Percentiles rank a stretch among this genome's conserved stretches.
Evolutionary conservation across 2,888 invertebrate species (phyloP).

Genomic region (Muscina levida): DNA sequence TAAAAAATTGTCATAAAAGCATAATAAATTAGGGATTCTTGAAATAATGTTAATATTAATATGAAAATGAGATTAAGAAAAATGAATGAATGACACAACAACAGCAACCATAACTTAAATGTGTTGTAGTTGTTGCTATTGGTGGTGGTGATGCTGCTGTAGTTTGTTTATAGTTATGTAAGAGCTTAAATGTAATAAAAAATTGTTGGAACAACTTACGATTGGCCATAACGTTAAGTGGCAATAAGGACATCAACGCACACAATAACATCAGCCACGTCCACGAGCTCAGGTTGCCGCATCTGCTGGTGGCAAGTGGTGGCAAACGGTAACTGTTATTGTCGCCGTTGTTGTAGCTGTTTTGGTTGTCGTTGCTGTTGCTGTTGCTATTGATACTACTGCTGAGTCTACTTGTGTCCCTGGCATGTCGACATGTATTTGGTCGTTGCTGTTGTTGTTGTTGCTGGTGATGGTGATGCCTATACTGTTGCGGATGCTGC

Average conservation of each 20-base stretch:
- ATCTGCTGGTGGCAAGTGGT: background rate
- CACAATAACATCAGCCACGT: constrained; percentile 44
- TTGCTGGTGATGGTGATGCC: constrained; percentile 29
- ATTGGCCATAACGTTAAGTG: constrained; percentile 61
- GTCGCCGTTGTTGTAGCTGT: background rate
- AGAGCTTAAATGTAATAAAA: background rate
- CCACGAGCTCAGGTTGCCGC: constrained; percentile 29
- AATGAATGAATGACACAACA: too few relatives aligned
- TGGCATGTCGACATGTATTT: background rate
- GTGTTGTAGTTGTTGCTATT: too few relatives aligned
- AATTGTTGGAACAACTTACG: constrained; percentile 56
- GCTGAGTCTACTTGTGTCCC: background rate
- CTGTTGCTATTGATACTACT: constrained; percentile 12
- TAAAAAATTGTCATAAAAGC: too few relatives aligned
- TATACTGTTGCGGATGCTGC: constrained; percentile 39
- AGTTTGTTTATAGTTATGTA: background rate
- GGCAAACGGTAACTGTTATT: background rate
- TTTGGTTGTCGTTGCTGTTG: constrained; percentile 6
- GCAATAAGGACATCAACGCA: constrained; percentile 51
- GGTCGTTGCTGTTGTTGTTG: background rate
- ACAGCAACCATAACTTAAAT: too few relatives aligned
- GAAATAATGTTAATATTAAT: too few relatives aligned
- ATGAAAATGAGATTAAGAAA: too few relatives aligned
- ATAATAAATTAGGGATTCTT: too few relatives aligned
- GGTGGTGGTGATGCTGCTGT: background rate